Percentiles rank a stretch among this genome's conserved stretches.
These are phyloP conservation scores for Tetragonula clypearis DNA, from an alignment of 1,140 invertebrate genomes.

Conservation along the genomic window DNA sequence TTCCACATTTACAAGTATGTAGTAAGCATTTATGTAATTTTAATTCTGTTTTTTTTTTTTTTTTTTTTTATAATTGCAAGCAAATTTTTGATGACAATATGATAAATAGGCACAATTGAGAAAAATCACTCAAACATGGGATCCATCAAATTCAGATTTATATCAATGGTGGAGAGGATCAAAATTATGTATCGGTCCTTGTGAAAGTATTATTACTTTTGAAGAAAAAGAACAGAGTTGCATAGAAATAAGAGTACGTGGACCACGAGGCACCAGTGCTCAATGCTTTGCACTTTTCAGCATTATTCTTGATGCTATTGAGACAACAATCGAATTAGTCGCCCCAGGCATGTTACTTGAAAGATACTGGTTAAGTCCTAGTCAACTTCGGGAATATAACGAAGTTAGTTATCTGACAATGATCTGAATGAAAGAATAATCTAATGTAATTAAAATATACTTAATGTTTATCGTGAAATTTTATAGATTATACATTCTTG, in stretches of 20 bases:
- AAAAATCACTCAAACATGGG: slow-evolving; percentile 83
- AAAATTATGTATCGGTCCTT: slow-evolving; percentile 88
- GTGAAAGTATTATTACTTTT: slow-evolving; percentile 89
- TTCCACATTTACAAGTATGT: slow-evolving; percentile 87
- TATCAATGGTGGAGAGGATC: slow-evolving; percentile 92
- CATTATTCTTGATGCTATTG: slow-evolving; percentile 87
- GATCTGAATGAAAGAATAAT: not conserved
- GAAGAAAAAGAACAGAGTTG: slow-evolving; percentile 85
- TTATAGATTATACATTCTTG: slow-evolving; percentile 83
- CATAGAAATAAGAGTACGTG: slow-evolving; percentile 89
- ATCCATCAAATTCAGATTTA: slow-evolving; percentile 86
- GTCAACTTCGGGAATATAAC: slow-evolving; percentile 83
- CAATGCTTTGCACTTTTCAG: slow-evolving; percentile 90
- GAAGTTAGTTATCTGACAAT: slow-evolving; percentile 64
- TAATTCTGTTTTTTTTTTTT: not conserved
- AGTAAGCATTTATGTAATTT: not conserved
- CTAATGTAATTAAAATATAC: not conserved
- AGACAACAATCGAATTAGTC: slow-evolving; percentile 85
- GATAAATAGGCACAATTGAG: slow-evolving; percentile 82
- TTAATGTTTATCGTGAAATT: not conserved
- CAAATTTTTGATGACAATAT: not conserved
- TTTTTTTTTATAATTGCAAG: not conserved
- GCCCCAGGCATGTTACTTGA: slow-evolving; percentile 87
- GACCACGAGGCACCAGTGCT: slow-evolving; percentile 83
- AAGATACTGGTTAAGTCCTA: slow-evolving; percentile 86